Percentiles rank a stretch among this genome's conserved stretches.
These are phyloP conservation scores for Leucoptera coffeella DNA, from an alignment of 2,888 invertebrate genomes.

Conservation along the genomic window DNA sequence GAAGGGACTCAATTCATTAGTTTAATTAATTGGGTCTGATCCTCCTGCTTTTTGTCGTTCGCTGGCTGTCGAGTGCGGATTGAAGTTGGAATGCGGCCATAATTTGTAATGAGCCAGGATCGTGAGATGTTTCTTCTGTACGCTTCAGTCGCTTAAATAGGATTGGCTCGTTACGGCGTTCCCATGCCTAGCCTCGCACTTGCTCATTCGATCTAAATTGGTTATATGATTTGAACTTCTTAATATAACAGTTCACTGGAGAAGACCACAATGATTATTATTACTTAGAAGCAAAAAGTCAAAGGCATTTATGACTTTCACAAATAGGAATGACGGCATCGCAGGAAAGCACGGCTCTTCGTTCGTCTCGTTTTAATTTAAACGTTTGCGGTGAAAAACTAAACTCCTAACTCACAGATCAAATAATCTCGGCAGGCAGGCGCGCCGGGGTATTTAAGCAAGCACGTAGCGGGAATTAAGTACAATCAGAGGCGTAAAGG, in stretches of 20 bases:
- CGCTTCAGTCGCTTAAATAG: constrained; percentile 37
- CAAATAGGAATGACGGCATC: constrained; percentile 2
- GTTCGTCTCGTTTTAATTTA: too few relatives aligned
- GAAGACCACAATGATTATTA: neutral
- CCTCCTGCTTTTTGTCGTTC: constrained; percentile 16
- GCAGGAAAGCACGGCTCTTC: too few relatives aligned
- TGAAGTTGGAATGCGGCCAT: constrained; percentile 43
- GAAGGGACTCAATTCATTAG: too few relatives aligned
- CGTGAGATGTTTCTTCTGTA: constrained; percentile 43
- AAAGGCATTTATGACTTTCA: neutral
- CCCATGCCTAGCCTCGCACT: constrained; percentile 32
- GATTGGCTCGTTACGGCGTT: constrained; percentile 37
- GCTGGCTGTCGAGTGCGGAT: constrained; percentile 22
- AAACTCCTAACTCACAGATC: neutral
- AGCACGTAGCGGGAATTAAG: constrained; percentile 41
- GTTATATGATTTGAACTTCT: neutral
- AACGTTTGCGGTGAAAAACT: neutral
- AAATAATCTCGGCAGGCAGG: too few relatives aligned
- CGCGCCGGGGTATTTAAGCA: constrained; percentile 21
- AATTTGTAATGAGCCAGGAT: constrained; percentile 49
- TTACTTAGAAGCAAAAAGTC: constrained; percentile 1
- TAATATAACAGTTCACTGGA: neutral
- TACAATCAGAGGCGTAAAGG: constrained; percentile 35
- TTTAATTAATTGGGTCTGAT: constrained; percentile 20
- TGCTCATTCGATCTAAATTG: too few relatives aligned